These are phyloP conservation scores for Sorex maritimensis DNA, from an alignment of 2,797 vertebrate species.

Conservation along the genomic window DNA sequence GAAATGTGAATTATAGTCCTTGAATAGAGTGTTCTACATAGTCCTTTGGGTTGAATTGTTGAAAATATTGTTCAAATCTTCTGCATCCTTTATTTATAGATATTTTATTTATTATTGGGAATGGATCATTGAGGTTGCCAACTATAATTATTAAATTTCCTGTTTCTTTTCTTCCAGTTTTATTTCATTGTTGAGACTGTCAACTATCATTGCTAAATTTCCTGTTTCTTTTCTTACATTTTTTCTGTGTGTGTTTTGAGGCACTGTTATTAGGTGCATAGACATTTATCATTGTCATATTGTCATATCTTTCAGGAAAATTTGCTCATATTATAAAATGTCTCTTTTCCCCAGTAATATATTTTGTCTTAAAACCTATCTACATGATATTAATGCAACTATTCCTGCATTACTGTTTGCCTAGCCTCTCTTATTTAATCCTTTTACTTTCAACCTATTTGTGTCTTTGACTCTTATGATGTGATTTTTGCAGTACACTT, in stretches of 20 bases:
- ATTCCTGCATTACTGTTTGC: not conserved
- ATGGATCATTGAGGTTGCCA: not conserved
- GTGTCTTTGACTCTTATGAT: not conserved
- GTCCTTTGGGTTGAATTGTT: not conserved
- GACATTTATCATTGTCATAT: slow-evolving; percentile 5
- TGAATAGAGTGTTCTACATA: not conserved
- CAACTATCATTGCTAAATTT: not conserved
- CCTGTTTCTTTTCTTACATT: not conserved
- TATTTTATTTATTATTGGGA: not conserved
- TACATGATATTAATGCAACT: not conserved
- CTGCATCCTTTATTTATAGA: not conserved
- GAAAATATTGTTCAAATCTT: slow-evolving; percentile 1
- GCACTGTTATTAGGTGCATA: not conserved
- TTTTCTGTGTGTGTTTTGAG: slow-evolving; percentile 4
- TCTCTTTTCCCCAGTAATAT: slow-evolving; percentile 12
- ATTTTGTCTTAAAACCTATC: slow-evolving; percentile 16
- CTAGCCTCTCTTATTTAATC: not conserved
- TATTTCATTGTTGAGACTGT: not conserved
- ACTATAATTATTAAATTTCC: not conserved
- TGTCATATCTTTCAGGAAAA: not conserved
- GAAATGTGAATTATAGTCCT: not conserved
- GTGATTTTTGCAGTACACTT: not conserved
- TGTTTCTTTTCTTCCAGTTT: not conserved
- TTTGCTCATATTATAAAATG: not conserved
- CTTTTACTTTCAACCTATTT: not conserved